Evolutionary conservation across 2,888 invertebrate genomes (phyloP), one percentile per base, ranked within the genome.

Genomic region (Tenthredo distinguenda): DNA sequence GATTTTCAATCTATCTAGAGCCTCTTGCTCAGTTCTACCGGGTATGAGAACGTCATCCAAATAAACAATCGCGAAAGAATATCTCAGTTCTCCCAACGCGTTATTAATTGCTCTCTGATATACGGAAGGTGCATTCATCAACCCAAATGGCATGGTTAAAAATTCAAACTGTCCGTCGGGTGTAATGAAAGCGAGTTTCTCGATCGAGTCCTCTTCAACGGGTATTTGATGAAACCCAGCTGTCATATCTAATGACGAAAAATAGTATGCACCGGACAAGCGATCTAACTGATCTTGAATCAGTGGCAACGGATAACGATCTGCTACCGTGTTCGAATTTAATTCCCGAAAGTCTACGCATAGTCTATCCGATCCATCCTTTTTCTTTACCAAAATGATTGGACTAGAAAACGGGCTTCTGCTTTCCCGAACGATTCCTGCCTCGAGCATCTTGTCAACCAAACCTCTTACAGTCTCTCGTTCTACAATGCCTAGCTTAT

Each of bases 291-390:
- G 89, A 81, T 88, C 88, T n/a, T 86, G 86, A 10, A 90, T 91
- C n/a, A 85, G 83, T 1, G 90, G 88, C 68, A 90, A 74, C 26
- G 90, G 90, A 71, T 85, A 90, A 74, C 87, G 50, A 43, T 91
- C 89, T 50, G 88, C 86, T 26, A 89, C 84, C 18, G 90, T 91
- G 43, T 87, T 85, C 10, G 65, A 31, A 85, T 90, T 90, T n/a
- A 90, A 84, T 50, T 86, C 87, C 9, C 90, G 86, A 85, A 85
- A 91, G 86, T 88, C 88, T 15, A 88, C 87, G 72, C 86, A 85
- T 31, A 88, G 21, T 18, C 88, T 86, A 65, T 86, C 85, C 6
- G 85, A 55, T 15, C 87, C 87, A 37, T 86, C 84, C 58, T 88
- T 87, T 68, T 88, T 88, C 81, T 84, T 85, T 4, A 88, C 87